Base-by-base conservation (phyloP, 2,113 vertebrate species). In the Lutjanus erythropterus region DNA sequence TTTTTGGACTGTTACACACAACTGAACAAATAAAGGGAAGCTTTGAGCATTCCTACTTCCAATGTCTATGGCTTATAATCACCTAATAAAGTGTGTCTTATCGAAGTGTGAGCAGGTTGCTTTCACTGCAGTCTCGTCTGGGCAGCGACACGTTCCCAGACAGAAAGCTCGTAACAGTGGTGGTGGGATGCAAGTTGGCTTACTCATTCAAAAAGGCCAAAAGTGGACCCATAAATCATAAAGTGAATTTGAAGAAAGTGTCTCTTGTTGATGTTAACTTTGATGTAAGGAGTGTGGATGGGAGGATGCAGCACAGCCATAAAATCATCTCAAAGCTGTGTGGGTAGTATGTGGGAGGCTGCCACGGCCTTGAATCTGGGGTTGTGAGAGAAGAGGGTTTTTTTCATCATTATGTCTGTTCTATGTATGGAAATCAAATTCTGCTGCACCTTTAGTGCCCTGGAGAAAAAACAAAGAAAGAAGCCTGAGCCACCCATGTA, bases 271-370 rank as follows among this genome's bases (percentile, higher is more conserved):
- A 53, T 76, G 65, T 76, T 64, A 68, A 69, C 78, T 72, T 41
- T 71, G 49, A 83, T 77, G 67, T 19, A 46, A 49, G 18, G 35
- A 65, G 53, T 46, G 67, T 75, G 46, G 73, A 44, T 47, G 14
- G 47, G 61, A 60, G 71, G 81, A 77, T 50, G 85, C 82, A 71
- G 71, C 5, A 9, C 79, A 73, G 82, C 59, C 80, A 79, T 80
- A 47, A 61, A 79, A 76, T 58, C 83, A 49, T 75, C 71, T 81
- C 70, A 67, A 42, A 60, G 71, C 78, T 73, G 88, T 79, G 90
- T 91, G 89, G 90, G 85, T 61, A 31, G 85, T 21, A 33, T 49
- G 89, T 90, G 64, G 89, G 88, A 85, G 65, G 91, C 42, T 77
- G 21, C 50, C 60, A 42, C 2, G 0, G 62, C 77, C 82, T 84